Evolutionary conservation across 30 jellyfish, hydroid and myxozoan genomes (phyloP).

Genomic region (Mastigias papua): DNA sequence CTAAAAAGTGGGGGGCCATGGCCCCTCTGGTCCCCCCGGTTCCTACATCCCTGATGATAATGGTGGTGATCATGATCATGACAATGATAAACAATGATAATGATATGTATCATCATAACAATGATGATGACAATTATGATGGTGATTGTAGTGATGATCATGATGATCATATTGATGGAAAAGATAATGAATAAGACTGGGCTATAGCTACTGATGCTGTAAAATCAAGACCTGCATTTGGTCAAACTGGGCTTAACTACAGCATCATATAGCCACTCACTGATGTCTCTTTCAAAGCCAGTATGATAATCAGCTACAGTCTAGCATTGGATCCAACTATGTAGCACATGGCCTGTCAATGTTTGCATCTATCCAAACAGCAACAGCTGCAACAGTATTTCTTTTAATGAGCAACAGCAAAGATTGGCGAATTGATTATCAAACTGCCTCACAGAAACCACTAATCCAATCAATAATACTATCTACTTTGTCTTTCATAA

Average conservation of each 20-base stretch:
- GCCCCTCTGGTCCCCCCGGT: no score
- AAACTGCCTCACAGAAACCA: slow-evolving; percentile 3
- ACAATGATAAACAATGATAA: no score
- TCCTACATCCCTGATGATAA: no score
- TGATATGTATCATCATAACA: no score
- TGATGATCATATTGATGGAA: no score
- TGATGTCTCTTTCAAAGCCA: neutral
- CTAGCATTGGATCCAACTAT: neutral
- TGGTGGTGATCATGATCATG: no score
- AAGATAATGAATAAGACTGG: no score
- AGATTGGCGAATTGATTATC: neutral
- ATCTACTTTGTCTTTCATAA: neutral
- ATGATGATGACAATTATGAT: no score
- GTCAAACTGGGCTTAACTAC: neutral
- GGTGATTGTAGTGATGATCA: no score
- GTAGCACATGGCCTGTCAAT: neutral
- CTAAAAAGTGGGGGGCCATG: no score
- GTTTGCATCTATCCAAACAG: neutral
- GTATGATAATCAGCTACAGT: neutral
- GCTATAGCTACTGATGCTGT: no score
- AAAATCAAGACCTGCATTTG: neutral
- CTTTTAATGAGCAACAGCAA: neutral
- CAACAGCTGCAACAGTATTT: neutral
- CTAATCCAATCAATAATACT: neutral
- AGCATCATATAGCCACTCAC: neutral